phyloP scores from a whole-genome alignment of 2,113 vertebrate genomes.

The Oxyura jamaicensis region DNA sequence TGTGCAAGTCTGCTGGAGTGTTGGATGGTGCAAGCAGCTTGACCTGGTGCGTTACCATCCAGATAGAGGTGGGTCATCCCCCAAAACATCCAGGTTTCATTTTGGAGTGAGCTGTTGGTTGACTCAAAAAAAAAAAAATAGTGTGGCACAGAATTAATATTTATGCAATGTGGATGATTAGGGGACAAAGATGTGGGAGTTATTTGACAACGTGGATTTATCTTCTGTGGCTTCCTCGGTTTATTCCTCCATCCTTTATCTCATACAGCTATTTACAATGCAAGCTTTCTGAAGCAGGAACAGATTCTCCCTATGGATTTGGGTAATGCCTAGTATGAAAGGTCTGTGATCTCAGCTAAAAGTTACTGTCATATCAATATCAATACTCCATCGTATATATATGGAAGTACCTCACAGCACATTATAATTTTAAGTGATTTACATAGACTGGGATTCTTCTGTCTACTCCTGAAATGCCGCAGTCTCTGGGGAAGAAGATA shows the following conservation, averaged over 20 bases:
- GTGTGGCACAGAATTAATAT: background rate
- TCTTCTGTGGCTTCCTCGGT: background rate
- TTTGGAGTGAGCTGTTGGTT: background rate
- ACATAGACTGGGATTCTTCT: background rate
- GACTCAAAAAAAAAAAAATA: background rate
- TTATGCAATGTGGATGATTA: background rate
- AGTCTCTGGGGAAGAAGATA: conserved; percentile 25
- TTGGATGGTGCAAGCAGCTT: background rate
- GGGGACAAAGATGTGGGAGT: background rate
- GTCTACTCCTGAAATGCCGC: background rate
- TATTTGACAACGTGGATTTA: background rate
- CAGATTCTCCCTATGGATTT: background rate
- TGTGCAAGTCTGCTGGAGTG: background rate
- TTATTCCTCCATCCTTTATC: background rate
- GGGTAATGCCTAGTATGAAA: background rate
- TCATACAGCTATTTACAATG: background rate
- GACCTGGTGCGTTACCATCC: background rate
- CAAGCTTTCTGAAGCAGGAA: background rate
- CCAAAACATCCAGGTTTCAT: background rate
- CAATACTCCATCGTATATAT: background rate
- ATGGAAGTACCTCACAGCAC: background rate
- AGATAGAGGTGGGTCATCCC: background rate
- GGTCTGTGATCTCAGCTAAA: conserved; percentile 12
- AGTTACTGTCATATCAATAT: background rate
- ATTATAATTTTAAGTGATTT: conserved; percentile 8